phyloP scores from a whole-genome alignment of 2,888 invertebrate genomes.

The Rosalia funebris region DNA sequence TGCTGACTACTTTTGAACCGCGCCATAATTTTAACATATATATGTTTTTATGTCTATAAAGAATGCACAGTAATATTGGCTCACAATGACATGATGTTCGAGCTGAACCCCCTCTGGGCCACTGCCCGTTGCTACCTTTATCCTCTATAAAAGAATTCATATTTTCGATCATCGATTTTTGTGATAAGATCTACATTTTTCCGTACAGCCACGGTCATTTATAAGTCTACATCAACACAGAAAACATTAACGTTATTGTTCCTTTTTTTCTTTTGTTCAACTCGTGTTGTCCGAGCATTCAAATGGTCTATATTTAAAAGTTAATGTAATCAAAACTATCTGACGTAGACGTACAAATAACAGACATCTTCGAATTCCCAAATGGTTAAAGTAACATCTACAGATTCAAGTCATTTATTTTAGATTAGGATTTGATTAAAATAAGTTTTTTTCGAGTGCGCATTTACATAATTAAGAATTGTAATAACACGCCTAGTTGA shows the following conservation, averaged over 20 bases:
- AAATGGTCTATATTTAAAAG: constrained; percentile 23
- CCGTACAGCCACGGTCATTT: constrained; percentile 21
- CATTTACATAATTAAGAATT: constrained; percentile 16
- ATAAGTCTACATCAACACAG: constrained; percentile 30
- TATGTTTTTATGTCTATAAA: constrained; percentile 17
- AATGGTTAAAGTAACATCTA: constrained; percentile 12
- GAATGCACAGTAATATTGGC: constrained; percentile 28
- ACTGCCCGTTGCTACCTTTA: constrained; percentile 49
- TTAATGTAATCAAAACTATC: constrained; percentile 24
- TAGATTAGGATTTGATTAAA: constrained; percentile 14
- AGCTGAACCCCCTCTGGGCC: constrained; percentile 20
- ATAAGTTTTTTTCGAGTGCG: background rate
- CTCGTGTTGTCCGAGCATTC: background rate
- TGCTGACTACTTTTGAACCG: constrained; percentile 11
- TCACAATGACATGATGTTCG: constrained; percentile 26
- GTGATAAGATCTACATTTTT: constrained; percentile 63
- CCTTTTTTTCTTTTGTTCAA: constrained; percentile 14
- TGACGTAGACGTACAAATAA: constrained; percentile 9
- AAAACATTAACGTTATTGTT: constrained; percentile 20
- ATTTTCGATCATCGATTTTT: constrained; percentile 64
- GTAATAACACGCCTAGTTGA: too few relatives aligned
- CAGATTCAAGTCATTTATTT: constrained; percentile 22
- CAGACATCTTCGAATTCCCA: constrained; percentile 12
- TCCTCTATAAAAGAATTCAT: constrained; percentile 59
- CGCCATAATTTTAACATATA: constrained; percentile 17